A percentile compares a stretch with the other conserved stretches of the same genome.
Evolutionary conservation across 2,113 vertebrate genomes (phyloP).

Genomic region (Turdus rufiventris): DNA sequence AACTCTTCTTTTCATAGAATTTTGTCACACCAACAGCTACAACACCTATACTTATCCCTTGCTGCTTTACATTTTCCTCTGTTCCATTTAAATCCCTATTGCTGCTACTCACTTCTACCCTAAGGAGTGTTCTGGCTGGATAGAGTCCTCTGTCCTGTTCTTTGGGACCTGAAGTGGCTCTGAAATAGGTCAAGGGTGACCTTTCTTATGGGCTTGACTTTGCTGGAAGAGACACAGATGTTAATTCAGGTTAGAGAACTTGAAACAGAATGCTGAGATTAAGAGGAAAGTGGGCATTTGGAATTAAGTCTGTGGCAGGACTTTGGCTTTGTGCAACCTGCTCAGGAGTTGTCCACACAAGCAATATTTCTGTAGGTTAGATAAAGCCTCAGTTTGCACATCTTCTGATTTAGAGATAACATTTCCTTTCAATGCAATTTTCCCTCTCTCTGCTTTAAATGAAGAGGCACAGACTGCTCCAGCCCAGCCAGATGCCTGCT

Average conservation of each 20-base stretch:
- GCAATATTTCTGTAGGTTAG: background rate
- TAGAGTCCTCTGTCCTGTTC: background rate
- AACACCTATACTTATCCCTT: background rate
- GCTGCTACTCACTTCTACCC: background rate
- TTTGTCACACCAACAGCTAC: background rate
- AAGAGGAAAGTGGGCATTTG: background rate
- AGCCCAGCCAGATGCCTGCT: background rate
- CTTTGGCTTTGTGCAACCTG: background rate
- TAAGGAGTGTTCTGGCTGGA: background rate
- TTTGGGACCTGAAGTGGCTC: background rate
- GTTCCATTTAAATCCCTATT: background rate
- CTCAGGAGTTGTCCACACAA: background rate
- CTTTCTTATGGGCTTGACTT: background rate
- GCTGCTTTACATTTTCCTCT: background rate
- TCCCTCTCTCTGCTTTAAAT: background rate
- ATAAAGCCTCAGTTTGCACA: background rate
- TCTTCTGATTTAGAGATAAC: background rate
- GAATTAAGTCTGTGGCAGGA: background rate
- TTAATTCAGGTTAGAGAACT: background rate
- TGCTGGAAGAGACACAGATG: background rate
- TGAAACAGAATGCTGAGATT: background rate
- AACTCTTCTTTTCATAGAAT: background rate
- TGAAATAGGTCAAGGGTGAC: background rate
- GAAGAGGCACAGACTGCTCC: background rate
- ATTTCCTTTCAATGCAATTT: background rate